Conservation (phyloP, 1,140 invertebrate genomes). For the Metopolophium dirhodum region DNA sequence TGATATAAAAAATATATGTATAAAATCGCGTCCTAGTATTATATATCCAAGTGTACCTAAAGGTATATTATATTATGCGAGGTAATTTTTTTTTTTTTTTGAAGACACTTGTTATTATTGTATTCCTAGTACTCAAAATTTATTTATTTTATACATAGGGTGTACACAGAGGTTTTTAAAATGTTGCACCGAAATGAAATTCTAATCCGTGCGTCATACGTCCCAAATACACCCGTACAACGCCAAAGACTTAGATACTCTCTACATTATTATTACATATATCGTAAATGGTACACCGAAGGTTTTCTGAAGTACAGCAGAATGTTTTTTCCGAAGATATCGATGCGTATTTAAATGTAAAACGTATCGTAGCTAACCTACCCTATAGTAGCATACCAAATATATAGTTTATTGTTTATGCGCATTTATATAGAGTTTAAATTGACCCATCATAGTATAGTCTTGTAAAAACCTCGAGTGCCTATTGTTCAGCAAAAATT, state of each 20-base stretch:
- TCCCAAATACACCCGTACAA: neutral
- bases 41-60: too few relatives aligned
- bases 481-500: neutral
- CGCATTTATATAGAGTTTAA: neutral
- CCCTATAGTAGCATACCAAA: neutral
- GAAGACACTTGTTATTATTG: neutral
- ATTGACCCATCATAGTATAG: neutral
- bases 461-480: neutral
- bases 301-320: neutral
- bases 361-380: neutral
- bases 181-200: neutral
- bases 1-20: neutral
- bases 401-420: neutral
- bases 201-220: neutral
- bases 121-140: neutral
- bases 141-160: neutral
- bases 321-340: neutral
- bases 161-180: neutral
- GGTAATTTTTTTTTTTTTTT: neutral
- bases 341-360: neutral
- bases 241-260: neutral
- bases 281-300: neutral
- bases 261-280: neutral
- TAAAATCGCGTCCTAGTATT: too few relatives aligned
- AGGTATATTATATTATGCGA: neutral